Base-by-base conservation (phyloP, 2,888 invertebrate genomes). In the Parnassius smintheus region DNA sequence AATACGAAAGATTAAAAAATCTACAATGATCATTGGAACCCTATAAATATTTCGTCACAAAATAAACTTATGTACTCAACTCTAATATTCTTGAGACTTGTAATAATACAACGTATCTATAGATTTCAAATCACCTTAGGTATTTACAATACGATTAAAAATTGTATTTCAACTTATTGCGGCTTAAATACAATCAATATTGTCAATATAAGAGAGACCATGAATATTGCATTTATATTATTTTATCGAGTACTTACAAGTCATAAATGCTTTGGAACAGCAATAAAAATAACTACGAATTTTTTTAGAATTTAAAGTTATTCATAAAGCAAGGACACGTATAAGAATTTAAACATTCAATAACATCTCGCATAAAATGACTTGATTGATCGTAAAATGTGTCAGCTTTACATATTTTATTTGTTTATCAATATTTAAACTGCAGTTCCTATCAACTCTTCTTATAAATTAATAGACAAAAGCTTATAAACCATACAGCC, bases 201-300 rank as follows among this genome's bases (percentile, higher is more conserved):
- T 71, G 64, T 18, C 18, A 18, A 1, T 18, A 68, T 62, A 67
- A 76, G 74, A 80, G 75, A 78, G 71, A 70, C 70, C 56, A 62
- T 61, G 58, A 68, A 65, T 68, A 66, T 70, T 62, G 65, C 68
- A 22, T 46, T 35, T 56, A 65, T 51, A 61, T 42, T 57, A 57
- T 69, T 66, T 65, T 52, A 68, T 66, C 59, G 53, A 63, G 63
- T 52, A 68, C 58, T 66, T 71, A 70, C 62, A 57, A 65, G 42
- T 63, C 66, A 70, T 85, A 86, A 86, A 87, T 86, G 86, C 86
- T 82, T 82, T 80, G 78, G 78, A 79, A 82, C 76, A 74, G 73
- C 70, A 63, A 65, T 66, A 65, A 51, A 58, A 60, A 64, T 69
- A 68, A 67, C 70, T 56, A 52, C 59, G 35, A 61, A 48, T 60